phyloP scores from a whole-genome alignment of 2,888 invertebrate genomes.

The Dioctria linearis region DNA sequence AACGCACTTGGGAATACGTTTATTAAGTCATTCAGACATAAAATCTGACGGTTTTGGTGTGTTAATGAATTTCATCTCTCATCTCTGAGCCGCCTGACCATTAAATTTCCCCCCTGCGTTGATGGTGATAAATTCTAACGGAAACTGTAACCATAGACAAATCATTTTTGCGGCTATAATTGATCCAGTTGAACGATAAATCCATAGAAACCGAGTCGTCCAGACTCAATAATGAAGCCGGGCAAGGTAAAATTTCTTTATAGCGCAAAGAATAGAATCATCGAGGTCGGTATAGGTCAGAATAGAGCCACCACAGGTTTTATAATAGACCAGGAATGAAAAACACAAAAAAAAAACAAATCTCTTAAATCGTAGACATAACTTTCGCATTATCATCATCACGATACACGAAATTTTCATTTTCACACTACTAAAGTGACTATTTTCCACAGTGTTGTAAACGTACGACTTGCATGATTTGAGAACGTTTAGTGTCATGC shows the following conservation, averaged over 20 bases:
- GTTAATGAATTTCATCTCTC: slow-evolving; percentile 2
- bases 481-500: not conserved
- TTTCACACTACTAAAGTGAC: not conserved
- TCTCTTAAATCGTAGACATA: too few species aligned
- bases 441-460: not conserved
- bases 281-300: too few species aligned
- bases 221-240: not conserved
- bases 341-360: too few species aligned
- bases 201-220: slow-evolving; percentile 9
- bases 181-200: slow-evolving; percentile 31
- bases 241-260: too few species aligned
- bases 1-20: too few species aligned
- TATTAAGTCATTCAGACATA: too few species aligned
- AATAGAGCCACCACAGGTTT: too few species aligned
- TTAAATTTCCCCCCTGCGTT: not conserved
- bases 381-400: too few species aligned
- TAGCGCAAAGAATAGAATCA: too few species aligned
- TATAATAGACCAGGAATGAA: too few species aligned
- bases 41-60: too few species aligned
- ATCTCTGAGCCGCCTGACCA: not conserved
- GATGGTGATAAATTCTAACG: slow-evolving; percentile 29
- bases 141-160: slow-evolving; percentile 7
- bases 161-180: slow-evolving; percentile 24
- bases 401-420: too few species aligned
- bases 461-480: slow-evolving; percentile 5